Conservation (phyloP, 1,140 invertebrate genomes). For the Brachionus sp. region DNA sequence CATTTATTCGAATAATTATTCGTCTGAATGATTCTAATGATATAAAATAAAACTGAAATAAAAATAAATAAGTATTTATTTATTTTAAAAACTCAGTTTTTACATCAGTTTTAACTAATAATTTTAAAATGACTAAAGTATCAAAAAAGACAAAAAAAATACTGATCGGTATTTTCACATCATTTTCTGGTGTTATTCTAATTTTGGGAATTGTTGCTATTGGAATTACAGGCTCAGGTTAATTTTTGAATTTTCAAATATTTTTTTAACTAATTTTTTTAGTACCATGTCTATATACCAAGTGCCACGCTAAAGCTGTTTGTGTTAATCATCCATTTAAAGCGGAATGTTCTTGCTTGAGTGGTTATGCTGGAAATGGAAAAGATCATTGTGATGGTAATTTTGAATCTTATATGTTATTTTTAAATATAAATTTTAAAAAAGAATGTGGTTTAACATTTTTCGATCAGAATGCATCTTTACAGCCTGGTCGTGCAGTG, state of each 20-base stretch:
- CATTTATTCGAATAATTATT: too few species aligned
- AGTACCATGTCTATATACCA: slow-evolving; percentile 9
- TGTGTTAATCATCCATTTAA: slow-evolving; percentile 19
- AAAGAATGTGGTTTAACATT: slow-evolving; percentile 18
- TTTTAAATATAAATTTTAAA: background rate
- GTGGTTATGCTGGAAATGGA: slow-evolving; percentile 20
- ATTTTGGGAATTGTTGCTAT: background rate
- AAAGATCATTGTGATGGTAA: slow-evolving; percentile 42
- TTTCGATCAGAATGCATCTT: background rate
- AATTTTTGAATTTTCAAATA: background rate
- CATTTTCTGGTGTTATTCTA: background rate
- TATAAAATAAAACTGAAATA: background rate
- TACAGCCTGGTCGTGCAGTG: background rate
- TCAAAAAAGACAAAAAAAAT: background rate
- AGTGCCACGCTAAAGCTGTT: slow-evolving; percentile 4
- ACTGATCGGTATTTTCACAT: background rate
- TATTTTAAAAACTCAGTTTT: background rate
- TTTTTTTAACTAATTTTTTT: background rate
- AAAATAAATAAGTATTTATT: background rate
- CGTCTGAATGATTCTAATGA: too few species aligned
- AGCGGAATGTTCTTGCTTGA: background rate
- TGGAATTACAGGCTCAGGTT: background rate
- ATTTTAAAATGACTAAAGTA: background rate
- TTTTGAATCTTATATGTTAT: background rate
- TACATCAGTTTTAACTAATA: background rate